Evolutionary conservation across 2,888 invertebrate species (phyloP), one percentile per base, ranked within the genome.

Genomic region (Acanthoscelides obtectus): DNA sequence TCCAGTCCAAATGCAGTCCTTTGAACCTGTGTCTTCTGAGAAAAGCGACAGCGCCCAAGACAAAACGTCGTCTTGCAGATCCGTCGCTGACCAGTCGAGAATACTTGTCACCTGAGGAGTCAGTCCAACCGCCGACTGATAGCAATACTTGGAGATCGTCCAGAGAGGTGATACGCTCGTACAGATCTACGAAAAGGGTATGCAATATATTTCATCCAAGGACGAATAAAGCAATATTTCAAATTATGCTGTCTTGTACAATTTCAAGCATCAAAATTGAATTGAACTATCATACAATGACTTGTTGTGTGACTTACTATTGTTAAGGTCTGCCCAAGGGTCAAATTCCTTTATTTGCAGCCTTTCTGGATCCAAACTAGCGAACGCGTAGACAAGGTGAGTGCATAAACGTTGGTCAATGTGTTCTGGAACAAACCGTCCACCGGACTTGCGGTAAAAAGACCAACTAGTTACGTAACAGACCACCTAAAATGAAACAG

Each of bases 101-200:
- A 81, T 96, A 96, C 83, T 96, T 96, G 81, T 94, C 93, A 0
- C 94, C 95, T 0, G 92, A 89, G 0, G 96, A 97, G 84, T 97
- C 96, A 0, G 95, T 96, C 97, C 97, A 98, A 0, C 98, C 98
- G n/a, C 98, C 98, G 70, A 98, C 84, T 0, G 95, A 95, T 27
- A 98, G 85, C 5, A 96, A 84, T 0, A 94, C 91, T 76, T 90
- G 88, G 0, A 89, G 87, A 68, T 89, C 91, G 72, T 88, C 87
- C 20, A 94, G 85, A 0, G 91, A 89, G 0, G 94, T 92, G 0
- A 94, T 89, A 75, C 96, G 88, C 78, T 92, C 90, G 82, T 96
- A 97, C 69, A 95, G 88, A 84, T 92, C 94, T 94, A 84, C n/a
- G 79, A 77, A n/a, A 71, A 67, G 69, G 69, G 17, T 45, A 45